Base-by-base conservation (phyloP, 2,113 vertebrate species). In the Notothenia rossii region DNA sequence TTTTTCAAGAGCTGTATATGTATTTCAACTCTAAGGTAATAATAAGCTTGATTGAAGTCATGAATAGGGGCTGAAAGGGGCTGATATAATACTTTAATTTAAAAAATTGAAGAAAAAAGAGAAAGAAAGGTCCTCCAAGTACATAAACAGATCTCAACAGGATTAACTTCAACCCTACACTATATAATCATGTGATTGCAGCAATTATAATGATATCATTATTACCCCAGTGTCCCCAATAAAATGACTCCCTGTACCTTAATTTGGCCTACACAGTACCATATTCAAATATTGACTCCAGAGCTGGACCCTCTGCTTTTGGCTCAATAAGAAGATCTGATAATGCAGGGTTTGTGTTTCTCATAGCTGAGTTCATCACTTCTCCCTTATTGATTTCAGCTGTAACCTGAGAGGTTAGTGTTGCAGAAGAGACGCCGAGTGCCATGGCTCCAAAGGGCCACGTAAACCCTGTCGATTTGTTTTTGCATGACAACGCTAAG, bases 261-360 rank as follows among this genome's bases (percentile, higher is more conserved):
- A 18, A 33, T 71, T 71, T 48, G 50, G 59, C 50, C 72, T n/a
- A 7, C 20, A 29, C 29, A 29, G 29, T 29, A 7, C 9, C 13
- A 9, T 29, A 15, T 60, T 80, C 25, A 76, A 62, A 82, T 72
- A 59, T 22, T 63, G 54, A 71, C 73, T 78, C 54, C 36, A 58
- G 59, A 81, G 33, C 70, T 43, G 15, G 18, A 77, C 49, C 7
- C 15, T 79, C 84, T 80, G 51, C 73, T 84, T 89, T 88, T 67
- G 66, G 75, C 74, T 89, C 72, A 45, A 84, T 91, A 85, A 77
- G 60, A 75, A 55, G 74, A 68, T 89, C 70, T 86, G 82, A 88
- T 89, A 88, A 91, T 91, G 91, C 93, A 86, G 83, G 82, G 79
- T 85, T 89, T 88, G 85, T 89, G 86, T 88, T 90, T 93, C 85